Evolutionary conservation across 2,888 invertebrate genomes (phyloP).

Genomic region (Sympetrum striolatum): DNA sequence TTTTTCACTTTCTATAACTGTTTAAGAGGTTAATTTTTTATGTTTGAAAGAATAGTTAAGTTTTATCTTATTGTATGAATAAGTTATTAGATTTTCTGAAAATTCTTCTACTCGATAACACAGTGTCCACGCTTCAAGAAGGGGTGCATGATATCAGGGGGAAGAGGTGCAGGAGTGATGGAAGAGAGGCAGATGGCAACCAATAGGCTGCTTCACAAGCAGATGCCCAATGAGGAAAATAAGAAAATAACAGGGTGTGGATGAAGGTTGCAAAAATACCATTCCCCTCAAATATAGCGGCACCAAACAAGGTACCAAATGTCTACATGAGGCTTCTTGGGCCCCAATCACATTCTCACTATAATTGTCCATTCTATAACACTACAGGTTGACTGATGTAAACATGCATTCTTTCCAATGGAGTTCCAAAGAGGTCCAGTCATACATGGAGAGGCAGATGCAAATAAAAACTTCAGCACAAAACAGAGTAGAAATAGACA

Average conservation of each 20-base stretch:
- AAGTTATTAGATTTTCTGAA: neutral
- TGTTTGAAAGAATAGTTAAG: neutral
- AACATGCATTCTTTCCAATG: conserved; percentile 22
- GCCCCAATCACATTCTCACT: conserved; percentile 23
- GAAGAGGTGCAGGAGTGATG: conserved; percentile 41
- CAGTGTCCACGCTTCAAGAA: conserved; percentile 22
- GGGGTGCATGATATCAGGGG: neutral
- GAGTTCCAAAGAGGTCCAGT: conserved; percentile 6
- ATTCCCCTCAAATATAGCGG: conserved; percentile 33
- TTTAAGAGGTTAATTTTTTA: neutral
- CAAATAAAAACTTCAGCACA: neutral
- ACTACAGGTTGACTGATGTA: conserved; percentile 15
- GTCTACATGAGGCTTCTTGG: neutral
- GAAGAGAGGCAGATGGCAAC: conserved; percentile 28
- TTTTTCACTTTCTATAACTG: neutral
- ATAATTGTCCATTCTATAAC: conserved; percentile 4
- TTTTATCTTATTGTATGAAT: neutral
- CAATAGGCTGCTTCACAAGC: conserved; percentile 6
- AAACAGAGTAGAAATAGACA: neutral
- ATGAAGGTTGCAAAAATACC: conserved; percentile 18
- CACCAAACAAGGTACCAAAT: conserved; percentile 15
- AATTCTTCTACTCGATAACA: conserved; percentile 15
- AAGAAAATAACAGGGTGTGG: conserved; percentile 1
- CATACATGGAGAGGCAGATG: conserved; percentile 10
- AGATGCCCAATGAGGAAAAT: conserved; percentile 30